A percentile compares a stretch with the other conserved stretches of the same genome.
These are phyloP conservation scores for Hirtodrosophila trivittata DNA, from an alignment of 2,888 invertebrate genomes.

Conservation along the genomic window DNA sequence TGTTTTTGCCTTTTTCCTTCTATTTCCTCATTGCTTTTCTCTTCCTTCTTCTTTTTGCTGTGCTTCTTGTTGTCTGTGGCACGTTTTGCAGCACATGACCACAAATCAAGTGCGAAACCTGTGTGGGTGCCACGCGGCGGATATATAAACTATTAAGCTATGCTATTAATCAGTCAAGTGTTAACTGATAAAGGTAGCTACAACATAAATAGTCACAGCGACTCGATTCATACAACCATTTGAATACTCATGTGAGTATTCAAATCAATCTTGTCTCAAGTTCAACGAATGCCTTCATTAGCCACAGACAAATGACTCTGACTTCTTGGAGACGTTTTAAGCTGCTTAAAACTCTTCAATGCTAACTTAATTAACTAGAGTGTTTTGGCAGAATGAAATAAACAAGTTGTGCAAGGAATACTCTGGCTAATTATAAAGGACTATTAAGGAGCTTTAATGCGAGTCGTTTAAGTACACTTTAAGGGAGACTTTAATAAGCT, in stretches of 20 bases:
- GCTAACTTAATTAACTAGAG: not conserved
- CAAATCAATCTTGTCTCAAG: too few relatives aligned
- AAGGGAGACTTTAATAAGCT: too few relatives aligned
- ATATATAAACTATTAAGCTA: constrained; percentile 25
- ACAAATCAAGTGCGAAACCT: constrained; percentile 27
- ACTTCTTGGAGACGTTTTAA: not conserved
- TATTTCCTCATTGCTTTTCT: not conserved
- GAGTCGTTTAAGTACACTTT: too few relatives aligned
- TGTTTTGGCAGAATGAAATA: not conserved
- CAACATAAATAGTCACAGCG: constrained; percentile 20
- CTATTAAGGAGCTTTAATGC: not conserved
- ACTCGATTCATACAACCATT: too few relatives aligned
- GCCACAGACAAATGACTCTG: not conserved
- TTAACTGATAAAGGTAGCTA: constrained; percentile 37
- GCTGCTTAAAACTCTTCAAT: not conserved
- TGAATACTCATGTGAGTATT: too few relatives aligned
- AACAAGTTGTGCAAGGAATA: not conserved
- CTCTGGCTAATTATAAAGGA: not conserved
- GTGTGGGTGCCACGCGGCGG: constrained; percentile 14
- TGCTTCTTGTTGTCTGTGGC: constrained; percentile 23
- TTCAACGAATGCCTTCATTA: too few relatives aligned
- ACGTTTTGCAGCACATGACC: constrained; percentile 61
- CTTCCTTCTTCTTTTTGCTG: not conserved
- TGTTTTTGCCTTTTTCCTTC: not conserved
- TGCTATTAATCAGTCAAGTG: constrained; percentile 51